Percentiles rank a stretch among this genome's conserved stretches.
These are phyloP conservation scores for Drosophila ustulata DNA, from an alignment of 2,888 invertebrate genomes.

Conservation along the genomic window DNA sequence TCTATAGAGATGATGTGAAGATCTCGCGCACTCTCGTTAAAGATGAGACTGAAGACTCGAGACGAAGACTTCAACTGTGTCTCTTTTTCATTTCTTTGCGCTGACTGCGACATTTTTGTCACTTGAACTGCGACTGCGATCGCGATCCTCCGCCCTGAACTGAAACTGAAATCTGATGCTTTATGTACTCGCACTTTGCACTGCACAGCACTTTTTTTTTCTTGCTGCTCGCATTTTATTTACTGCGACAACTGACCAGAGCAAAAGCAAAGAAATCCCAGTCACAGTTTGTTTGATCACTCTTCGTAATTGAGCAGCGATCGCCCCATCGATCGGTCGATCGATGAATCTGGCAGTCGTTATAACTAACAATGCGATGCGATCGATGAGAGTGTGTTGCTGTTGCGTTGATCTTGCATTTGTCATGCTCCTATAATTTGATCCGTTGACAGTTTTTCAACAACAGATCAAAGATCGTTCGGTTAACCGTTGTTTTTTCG, in stretches of 20 bases:
- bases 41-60: conserved; percentile 29
- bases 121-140: conserved; percentile 63
- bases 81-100: conserved; percentile 48
- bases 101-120: conserved; percentile 83
- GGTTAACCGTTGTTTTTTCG: conserved; percentile 41
- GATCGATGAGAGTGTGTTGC: background rate
- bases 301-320: conserved; percentile 47
- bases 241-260: conserved; percentile 11
- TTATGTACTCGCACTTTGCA: conserved; percentile 70
- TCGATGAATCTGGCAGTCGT: conserved; percentile 6
- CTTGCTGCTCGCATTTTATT: background rate
- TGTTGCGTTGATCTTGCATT: conserved; percentile 58
- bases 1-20: conserved; percentile 41
- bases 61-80: conserved; percentile 7
- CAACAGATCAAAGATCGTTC: conserved; percentile 81
- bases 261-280: conserved; percentile 34
- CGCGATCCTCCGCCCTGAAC: conserved; percentile 43
- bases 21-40: conserved; percentile 36
- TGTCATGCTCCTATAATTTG: conserved; percentile 71
- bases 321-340: background rate
- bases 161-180: conserved; percentile 58
- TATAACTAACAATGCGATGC: conserved; percentile 11
- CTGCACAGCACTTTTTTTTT: conserved; percentile 47
- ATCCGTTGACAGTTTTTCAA: conserved; percentile 77
- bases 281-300: conserved; percentile 51